phyloP scores from a whole-genome alignment of 1,140 invertebrate genomes.

The Caenorhabditis latens region DNA sequence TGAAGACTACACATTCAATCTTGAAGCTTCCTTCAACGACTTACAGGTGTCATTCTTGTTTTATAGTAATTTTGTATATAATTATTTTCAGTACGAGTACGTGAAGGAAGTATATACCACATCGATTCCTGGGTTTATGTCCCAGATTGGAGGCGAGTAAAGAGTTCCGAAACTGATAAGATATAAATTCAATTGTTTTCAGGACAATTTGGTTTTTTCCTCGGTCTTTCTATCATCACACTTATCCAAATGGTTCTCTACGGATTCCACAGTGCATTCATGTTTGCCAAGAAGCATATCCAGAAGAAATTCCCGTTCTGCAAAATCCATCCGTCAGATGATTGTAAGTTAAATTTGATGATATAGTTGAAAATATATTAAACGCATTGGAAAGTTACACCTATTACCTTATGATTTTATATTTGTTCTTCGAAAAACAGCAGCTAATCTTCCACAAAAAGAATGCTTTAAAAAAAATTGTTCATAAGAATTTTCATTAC shows the following conservation, averaged over 20 bases:
- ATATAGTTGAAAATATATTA: too few relatives aligned
- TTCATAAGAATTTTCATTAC: neutral
- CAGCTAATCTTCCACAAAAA: too few relatives aligned
- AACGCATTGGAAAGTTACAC: too few relatives aligned
- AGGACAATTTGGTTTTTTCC: slow-evolving; percentile 76
- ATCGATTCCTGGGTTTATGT: slow-evolving; percentile 77
- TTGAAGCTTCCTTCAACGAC: slow-evolving; percentile 74
- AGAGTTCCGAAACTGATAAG: neutral
- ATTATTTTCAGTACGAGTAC: slow-evolving; percentile 71
- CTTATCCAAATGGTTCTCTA: slow-evolving; percentile 74
- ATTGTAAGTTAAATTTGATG: slow-evolving; percentile 4
- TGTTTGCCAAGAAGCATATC: slow-evolving; percentile 44
- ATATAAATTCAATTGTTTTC: slow-evolving; percentile 7
- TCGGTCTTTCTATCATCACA: slow-evolving; percentile 76
- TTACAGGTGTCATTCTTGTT: slow-evolving; percentile 63
- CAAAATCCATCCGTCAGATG: slow-evolving; percentile 27
- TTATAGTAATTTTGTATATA: neutral
- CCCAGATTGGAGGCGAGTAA: slow-evolving; percentile 71
- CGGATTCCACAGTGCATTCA: slow-evolving; percentile 57
- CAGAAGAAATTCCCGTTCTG: slow-evolving; percentile 29
- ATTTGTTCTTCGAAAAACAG: neutral
- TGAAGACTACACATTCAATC: slow-evolving; percentile 69
- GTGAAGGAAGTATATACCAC: slow-evolving; percentile 74
- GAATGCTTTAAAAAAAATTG: neutral
- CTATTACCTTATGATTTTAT: too few relatives aligned